Conservation (phyloP, 2,113 vertebrate species). For the Tragulus kanchil region DNA sequence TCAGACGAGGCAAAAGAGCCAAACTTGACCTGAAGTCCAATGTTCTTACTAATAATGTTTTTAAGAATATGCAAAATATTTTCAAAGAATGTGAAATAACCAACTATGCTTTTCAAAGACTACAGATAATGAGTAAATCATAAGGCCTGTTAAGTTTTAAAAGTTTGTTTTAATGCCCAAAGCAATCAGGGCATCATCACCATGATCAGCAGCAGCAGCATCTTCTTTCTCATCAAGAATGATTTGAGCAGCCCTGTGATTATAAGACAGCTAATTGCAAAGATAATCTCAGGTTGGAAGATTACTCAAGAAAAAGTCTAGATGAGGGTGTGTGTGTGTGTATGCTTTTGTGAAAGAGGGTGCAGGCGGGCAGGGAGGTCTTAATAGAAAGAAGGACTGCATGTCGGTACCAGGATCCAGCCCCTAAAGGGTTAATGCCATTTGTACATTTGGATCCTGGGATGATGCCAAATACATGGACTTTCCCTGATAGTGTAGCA, state of each 20-base stretch:
- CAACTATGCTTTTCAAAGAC: conserved; percentile 40
- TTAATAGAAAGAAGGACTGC: neutral
- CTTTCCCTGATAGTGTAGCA: neutral
- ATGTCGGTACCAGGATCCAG: neutral
- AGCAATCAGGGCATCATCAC: conserved; percentile 58
- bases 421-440: neutral
- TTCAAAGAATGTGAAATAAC: conserved; percentile 36
- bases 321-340: neutral
- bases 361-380: neutral
- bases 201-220: conserved; percentile 1
- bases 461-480: neutral
- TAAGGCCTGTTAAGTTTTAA: conserved; percentile 43
- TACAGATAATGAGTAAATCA: conserved; percentile 63
- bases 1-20: neutral
- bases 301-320: conserved; percentile 49
- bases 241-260: conserved; percentile 57
- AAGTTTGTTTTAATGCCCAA: conserved; percentile 60
- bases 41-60: neutral
- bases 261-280: conserved; percentile 62
- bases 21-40: neutral
- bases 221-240: conserved; percentile 64
- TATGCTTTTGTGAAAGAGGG: neutral
- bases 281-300: conserved; percentile 15
- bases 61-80: conserved; percentile 1
- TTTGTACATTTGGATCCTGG: neutral